These are phyloP conservation scores for Poeciliopsis paucimaculata DNA, from an alignment of 2,797 vertebrate genomes.

Conservation along the genomic window DNA sequence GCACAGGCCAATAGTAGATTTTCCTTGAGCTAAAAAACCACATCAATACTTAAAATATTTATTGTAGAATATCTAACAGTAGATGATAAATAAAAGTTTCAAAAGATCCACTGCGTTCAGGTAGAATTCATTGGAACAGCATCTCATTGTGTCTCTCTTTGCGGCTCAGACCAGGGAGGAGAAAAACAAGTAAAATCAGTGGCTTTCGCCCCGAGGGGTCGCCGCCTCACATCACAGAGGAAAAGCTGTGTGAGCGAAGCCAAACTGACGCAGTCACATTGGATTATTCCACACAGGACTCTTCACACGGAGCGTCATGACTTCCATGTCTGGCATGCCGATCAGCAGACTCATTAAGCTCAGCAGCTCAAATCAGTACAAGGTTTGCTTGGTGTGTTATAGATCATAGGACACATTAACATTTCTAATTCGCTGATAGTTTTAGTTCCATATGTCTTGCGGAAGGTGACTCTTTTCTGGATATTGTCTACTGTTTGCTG, in stretches of 20 bases:
- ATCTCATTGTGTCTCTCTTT: background rate
- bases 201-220: slow-evolving; percentile 13
- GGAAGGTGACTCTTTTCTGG: too few relatives aligned
- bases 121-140: background rate
- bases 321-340: slow-evolving; percentile 14
- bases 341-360: slow-evolving; percentile 8
- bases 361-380: slow-evolving; percentile 3
- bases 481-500: too few relatives aligned
- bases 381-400: background rate
- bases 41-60: background rate
- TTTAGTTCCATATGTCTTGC: too few relatives aligned
- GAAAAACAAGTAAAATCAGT: background rate
- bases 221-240: slow-evolving; percentile 18
- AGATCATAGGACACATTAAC: background rate
- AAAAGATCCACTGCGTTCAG: too few relatives aligned
- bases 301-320: slow-evolving; percentile 14
- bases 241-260: background rate
- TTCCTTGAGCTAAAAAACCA: background rate
- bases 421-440: too few relatives aligned
- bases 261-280: slow-evolving; percentile 17
- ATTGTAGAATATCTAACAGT: background rate
- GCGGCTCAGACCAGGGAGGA: background rate
- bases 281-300: slow-evolving; percentile 13
- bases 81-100: too few relatives aligned
- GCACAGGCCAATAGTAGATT: background rate